Conservation (phyloP, 1,140 invertebrate genomes). For the Rhizoglyphus robini region DNA sequence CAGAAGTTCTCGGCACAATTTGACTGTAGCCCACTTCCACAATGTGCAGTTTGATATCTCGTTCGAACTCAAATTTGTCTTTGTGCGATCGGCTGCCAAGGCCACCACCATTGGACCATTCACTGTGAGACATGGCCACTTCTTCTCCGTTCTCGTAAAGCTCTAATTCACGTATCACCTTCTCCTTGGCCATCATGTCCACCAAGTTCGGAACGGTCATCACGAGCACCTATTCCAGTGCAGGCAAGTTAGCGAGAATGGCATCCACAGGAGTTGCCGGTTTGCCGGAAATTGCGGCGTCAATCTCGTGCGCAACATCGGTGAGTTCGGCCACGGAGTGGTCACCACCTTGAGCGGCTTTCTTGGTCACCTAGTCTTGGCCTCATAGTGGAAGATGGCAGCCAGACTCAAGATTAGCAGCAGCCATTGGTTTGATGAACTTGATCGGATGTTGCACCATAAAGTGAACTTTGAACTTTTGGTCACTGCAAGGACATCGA, state of each 20-base stretch:
- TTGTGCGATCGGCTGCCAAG: too few species aligned
- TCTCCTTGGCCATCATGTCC: constrained; percentile 89
- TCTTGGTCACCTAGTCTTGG: too few species aligned
- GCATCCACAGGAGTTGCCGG: constrained; percentile 69
- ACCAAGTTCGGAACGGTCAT: constrained; percentile 98
- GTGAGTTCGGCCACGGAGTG: constrained; percentile 43
- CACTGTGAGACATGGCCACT: too few species aligned
- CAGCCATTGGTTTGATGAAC: constrained; percentile 88
- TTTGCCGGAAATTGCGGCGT: constrained; percentile 81
- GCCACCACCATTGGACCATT: too few species aligned
- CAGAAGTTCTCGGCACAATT: too few species aligned
- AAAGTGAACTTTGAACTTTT: constrained; percentile 97
- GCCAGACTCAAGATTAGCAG: constrained; percentile 84
- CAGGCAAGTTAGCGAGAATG: constrained; percentile 62
- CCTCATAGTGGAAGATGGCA: constrained; percentile 83
- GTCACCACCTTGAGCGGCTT: not conserved
- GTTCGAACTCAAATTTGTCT: too few species aligned
- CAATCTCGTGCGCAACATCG: constrained; percentile 87
- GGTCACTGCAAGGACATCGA: constrained; percentile 27
- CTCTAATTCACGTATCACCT: constrained; percentile 62
- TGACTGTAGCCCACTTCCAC: too few species aligned
- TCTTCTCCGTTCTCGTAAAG: too few species aligned
- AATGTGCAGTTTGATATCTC: too few species aligned
- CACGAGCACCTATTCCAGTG: constrained; percentile 77
- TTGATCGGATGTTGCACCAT: constrained; percentile 86